Base-by-base conservation (phyloP, 2,797 vertebrate genomes). In the Microcaecilia unicolor region DNA sequence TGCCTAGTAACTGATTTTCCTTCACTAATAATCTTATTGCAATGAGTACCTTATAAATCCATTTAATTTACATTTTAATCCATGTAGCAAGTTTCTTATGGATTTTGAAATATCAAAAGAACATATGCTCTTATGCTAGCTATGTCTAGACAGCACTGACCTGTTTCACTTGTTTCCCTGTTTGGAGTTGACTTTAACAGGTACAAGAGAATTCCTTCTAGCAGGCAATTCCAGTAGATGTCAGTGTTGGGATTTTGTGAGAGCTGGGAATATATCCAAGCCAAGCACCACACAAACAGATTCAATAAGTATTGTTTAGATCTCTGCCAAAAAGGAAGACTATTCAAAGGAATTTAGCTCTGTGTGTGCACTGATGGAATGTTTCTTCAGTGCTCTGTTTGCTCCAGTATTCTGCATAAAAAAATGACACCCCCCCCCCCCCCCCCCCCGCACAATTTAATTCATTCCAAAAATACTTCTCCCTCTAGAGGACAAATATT, bases 161-260 rank as follows among this genome's bases (percentile, higher is more conserved):
- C n/a, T n/a, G n/a, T n/a, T n/a, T n/a, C n/a, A n/a, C n/a, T n/a
- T n/a, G n/a, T n/a, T n/a, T n/a, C n/a, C n/a, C n/a, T n/a, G n/a
- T n/a, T n/a, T n/a, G n/a, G n/a, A n/a, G n/a, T n/a, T n/a, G n/a
- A n/a, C n/a, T n/a, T n/a, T n/a, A n/a, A n/a, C n/a, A n/a, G n/a
- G n/a, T n/a, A n/a, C n/a, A n/a, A 11, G 31, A 7, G 5, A n/a
- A 19, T 16, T 24, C 36, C 20, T 48, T 15, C 2, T 28, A 14
- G 25, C 9, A 6, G 1, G 5, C 5, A 24, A 25, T 13, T 55
- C 69, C 63, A 74, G 57, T 56, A 71, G 64, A 45, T 58, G 64
- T 66, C 67, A 63, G 41, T 54, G 42, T 63, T 61, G 64, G 28
- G 11, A 31, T 47, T 48, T 22, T 11, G 22, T 41, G 31, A 7